phyloP scores from a whole-genome alignment of 2,888 invertebrate species.

The Protophormia terraenovae region DNA sequence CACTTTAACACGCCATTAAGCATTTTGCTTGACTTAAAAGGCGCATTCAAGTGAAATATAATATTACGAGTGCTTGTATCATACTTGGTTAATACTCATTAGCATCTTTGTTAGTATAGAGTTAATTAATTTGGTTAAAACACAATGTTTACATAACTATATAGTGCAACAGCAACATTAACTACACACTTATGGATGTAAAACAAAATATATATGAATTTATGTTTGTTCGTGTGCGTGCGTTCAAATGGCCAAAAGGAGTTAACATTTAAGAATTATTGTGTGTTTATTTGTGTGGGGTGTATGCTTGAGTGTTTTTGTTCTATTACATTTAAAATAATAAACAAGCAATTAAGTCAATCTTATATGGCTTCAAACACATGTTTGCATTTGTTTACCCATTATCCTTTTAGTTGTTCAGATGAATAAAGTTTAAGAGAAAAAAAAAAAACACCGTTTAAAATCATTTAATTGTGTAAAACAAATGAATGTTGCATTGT shows the following conservation, averaged over 20 bases:
- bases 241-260: background rate
- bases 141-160: slow-evolving; percentile 22
- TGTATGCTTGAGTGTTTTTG: background rate
- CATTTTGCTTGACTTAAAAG: background rate
- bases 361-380: slow-evolving; percentile 25
- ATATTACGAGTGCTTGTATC: background rate
- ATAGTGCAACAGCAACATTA: background rate
- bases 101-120: slow-evolving; percentile 18
- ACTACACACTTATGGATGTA: background rate
- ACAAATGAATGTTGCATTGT: slow-evolving; percentile 1
- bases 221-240: background rate
- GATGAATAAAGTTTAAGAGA: background rate
- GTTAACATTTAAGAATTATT: slow-evolving; percentile 9
- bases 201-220: background rate
- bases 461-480: slow-evolving; percentile 35
- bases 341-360: slow-evolving; percentile 51
- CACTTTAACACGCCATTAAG: slow-evolving; percentile 20
- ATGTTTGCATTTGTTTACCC: background rate
- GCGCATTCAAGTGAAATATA: background rate
- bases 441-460: background rate
- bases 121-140: slow-evolving; percentile 42
- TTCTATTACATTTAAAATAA: slow-evolving; percentile 58
- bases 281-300: background rate
- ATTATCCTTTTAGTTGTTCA: slow-evolving; percentile 20
- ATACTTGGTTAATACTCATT: background rate